Conservation (phyloP, 1,140 invertebrate genomes). For the Steinernema feltiae region DNA sequence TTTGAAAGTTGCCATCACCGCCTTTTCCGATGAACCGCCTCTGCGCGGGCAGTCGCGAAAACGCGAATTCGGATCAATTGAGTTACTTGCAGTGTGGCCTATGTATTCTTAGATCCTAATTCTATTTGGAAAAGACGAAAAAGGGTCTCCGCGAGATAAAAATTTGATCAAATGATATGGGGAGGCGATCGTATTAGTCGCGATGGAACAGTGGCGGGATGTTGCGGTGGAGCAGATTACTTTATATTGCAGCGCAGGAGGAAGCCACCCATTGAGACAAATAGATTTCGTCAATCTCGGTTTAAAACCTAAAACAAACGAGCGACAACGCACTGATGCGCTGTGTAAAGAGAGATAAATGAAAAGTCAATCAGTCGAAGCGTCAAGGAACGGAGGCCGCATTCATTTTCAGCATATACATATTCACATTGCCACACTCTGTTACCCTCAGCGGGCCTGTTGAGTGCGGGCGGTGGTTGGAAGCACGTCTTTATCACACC, state of each 20-base stretch:
- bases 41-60: background rate
- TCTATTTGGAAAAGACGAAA: background rate
- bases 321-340: too few relatives aligned
- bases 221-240: too few relatives aligned
- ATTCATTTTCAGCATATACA: slow-evolving; percentile 14
- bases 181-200: background rate
- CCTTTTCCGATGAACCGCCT: background rate
- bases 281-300: background rate
- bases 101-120: slow-evolving; percentile 10
- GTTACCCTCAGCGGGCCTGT: background rate
- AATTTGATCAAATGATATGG: slow-evolving; percentile 1
- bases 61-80: slow-evolving; percentile 4
- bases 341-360: slow-evolving; percentile 9
- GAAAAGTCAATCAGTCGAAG: slow-evolving; percentile 3
- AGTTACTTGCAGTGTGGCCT: slow-evolving; percentile 2
- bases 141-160: background rate
- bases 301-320: too few relatives aligned
- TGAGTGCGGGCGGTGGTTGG: background rate
- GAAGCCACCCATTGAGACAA: too few relatives aligned
- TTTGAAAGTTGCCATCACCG: background rate
- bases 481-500: slow-evolving; percentile 1
- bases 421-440: background rate
- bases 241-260: too few relatives aligned
- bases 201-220: too few relatives aligned
- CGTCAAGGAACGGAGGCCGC: slow-evolving; percentile 6